Percentiles rank a stretch among this genome's conserved stretches.
These are phyloP conservation scores for Tipula lateralis DNA, from an alignment of 2,888 invertebrate species.

Conservation along the genomic window DNA sequence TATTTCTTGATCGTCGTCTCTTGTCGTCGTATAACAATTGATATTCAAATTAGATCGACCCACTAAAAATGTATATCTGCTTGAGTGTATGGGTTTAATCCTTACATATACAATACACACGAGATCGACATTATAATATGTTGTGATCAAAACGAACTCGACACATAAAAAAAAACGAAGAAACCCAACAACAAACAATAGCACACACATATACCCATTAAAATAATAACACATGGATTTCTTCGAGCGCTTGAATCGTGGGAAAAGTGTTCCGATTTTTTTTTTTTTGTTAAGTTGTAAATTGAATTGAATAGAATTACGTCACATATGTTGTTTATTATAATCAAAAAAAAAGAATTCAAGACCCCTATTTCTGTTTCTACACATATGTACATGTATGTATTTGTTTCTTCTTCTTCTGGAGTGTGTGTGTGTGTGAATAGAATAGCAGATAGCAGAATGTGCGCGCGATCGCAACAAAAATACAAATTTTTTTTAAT, in stretches of 20 bases:
- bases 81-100: background rate
- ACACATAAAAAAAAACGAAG: background rate
- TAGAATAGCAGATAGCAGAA: background rate
- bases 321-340: conserved; percentile 28
- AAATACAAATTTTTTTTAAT: background rate
- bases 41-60: conserved; percentile 19
- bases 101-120: background rate
- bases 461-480: conserved; percentile 19
- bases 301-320: conserved; percentile 24
- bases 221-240: conserved; percentile 28
- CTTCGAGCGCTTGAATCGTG: conserved; percentile 4
- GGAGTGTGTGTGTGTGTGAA: conserved; percentile 1
- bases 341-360: background rate
- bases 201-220: background rate
- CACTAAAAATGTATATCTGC: background rate
- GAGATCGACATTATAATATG: background rate
- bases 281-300: conserved; percentile 26
- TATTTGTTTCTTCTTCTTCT: background rate
- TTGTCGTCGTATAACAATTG: background rate
- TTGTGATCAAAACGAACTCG: background rate
- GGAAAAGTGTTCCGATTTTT: conserved; percentile 28
- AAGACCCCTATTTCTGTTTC: background rate
- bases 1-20: background rate
- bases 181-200: background rate
- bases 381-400: background rate